Evolutionary conservation across 2,888 invertebrate genomes (phyloP), one percentile per base, ranked within the genome.

Genomic region (Portevinia maculata): DNA sequence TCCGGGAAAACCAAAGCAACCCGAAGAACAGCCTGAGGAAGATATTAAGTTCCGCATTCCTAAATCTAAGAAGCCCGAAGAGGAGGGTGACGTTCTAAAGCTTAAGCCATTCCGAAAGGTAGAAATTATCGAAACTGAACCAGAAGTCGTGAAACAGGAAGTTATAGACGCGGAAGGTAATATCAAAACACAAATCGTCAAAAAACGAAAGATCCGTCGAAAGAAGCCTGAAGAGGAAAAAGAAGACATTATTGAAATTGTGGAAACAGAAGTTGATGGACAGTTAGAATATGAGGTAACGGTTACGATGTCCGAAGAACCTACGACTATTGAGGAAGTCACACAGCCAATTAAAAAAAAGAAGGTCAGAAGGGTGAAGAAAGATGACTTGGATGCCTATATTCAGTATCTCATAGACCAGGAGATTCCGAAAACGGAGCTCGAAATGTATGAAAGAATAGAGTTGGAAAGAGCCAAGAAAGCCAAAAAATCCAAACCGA

Each of bases 201-300:
- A 88, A 28, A 90, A 88, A 75, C 88, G 90, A n/a, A 87, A 88
- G 71, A 87, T 91, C 79, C 78, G 84, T 3, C 88, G 88, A 60
- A 87, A 88, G 79, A 91, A 90, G 71, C 87, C 88, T 15, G 83
- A 86, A 19, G 92, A 91, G 79, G 88, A 90, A 37, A 88, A 90
- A 84, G 89, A 91, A 85, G 90, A 92, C 84, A 86, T 91, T 3
- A 88, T 91, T 11, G 91, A 91, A 86, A 90, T 91, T 69, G 86
- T 89, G 11, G 91, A 88, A 79, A 86, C 88, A 39, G 85, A 89
- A 67, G 88, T 89, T 84, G 90, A 88, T 67, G 90, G 88, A 44
- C 90, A 89, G 85, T 90, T 92, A 44, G 85, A 91, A 75, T 90
- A 90, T 83, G 90, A 91, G 79, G 89, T 92, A 17, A 87, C 88